Evolutionary conservation across 2,797 vertebrate genomes (phyloP), one percentile per base, ranked within the genome.

Genomic region (Sebastes taczanowskii): DNA sequence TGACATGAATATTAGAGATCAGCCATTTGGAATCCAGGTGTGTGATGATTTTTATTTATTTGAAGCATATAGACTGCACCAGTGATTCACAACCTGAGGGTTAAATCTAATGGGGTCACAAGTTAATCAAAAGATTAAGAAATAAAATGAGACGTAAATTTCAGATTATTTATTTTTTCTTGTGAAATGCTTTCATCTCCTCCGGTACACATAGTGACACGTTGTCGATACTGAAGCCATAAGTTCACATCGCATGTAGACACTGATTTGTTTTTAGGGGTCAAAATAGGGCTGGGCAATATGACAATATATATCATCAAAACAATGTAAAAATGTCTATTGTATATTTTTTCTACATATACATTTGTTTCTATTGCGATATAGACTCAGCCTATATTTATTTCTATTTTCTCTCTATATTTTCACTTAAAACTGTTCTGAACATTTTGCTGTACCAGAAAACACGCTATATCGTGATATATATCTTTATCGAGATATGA

Each of bases 1-100:
- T 96, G 98, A 99, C 89, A 98, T 99, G 98, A 99, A 97, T 86
- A 99, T 99, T 92, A 96, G 98, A 95, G 98, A 99, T 94, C 98
- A 99, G 84, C 99, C 98, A 0, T 99, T 99, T 96, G 99, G 99
- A 77, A 99, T 99, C 91, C 98, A 99, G 97, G 99, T 96, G 92
- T 90, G 79, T 92, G 53, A 11, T 65, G 10, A 55, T 55, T 81
- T 38, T 6, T 70, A 18, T 58, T 69, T 16, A 32, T 81, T 80
- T 78, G 4, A 42, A 68, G 29, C 6, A 13, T 23, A 49, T 34
- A 22, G 6, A 30, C 1, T 56, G 2, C 25, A 49, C 7, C 32
- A 53, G 13, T 34, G 16, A 25, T 53, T 25, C 14, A 13, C 7
- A 23, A 46, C 5, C n/a, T 0, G 4, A 25, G 11, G 14, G 2